phyloP scores from a whole-genome alignment of 2,797 vertebrate genomes.

The Coregonus ussuriensis region DNA sequence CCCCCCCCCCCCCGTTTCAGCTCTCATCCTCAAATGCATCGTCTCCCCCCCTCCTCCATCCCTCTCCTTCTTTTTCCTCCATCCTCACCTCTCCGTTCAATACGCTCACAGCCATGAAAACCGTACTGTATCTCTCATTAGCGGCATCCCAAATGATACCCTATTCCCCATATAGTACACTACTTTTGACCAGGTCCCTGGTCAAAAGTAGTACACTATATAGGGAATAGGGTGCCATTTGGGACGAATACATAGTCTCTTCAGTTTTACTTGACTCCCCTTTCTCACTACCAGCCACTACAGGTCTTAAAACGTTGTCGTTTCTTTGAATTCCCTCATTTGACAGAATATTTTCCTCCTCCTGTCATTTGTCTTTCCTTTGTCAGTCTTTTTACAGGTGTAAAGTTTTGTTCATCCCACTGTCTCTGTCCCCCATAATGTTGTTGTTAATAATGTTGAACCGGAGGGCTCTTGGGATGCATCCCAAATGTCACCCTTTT shows the following conservation, averaged over 20 bases:
- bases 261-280: not conserved
- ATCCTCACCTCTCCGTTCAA: not conserved
- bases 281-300: not conserved
- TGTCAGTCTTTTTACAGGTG: conserved; percentile 16
- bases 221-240: not conserved
- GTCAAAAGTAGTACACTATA: not conserved
- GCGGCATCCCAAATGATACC: not conserved
- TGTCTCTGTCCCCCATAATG: not conserved
- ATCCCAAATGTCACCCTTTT: not conserved
- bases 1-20: not conserved
- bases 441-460: not conserved
- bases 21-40: not conserved
- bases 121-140: conserved; percentile 3
- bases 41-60: not conserved
- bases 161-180: not conserved
- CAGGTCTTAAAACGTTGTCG: not conserved
- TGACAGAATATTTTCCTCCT: not conserved
- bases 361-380: not conserved
- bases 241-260: not conserved
- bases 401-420: not conserved
- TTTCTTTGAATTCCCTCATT: not conserved
- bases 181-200: not conserved
- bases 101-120: not conserved
- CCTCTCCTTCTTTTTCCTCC: not conserved
- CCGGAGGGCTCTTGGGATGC: not conserved